These are phyloP conservation scores for Patella vulgata DNA, from an alignment of 1,140 invertebrate species.

Conservation along the genomic window DNA sequence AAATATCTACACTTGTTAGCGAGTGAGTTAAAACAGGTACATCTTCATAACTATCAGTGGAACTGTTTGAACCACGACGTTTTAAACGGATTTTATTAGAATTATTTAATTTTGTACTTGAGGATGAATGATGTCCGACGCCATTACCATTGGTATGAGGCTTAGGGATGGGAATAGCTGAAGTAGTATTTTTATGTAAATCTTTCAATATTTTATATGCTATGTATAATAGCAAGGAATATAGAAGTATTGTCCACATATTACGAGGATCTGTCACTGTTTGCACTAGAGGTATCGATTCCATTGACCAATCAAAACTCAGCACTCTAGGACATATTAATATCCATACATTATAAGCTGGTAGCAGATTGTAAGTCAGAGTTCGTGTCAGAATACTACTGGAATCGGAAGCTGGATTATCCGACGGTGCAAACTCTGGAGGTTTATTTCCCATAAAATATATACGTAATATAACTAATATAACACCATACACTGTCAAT, in stretches of 20 bases:
- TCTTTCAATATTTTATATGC: constrained; percentile 36
- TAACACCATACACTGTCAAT: constrained; percentile 77
- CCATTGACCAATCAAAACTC: constrained; percentile 99
- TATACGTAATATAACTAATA: constrained; percentile 78
- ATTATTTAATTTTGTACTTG: neutral
- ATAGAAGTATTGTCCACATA: constrained; percentile 80
- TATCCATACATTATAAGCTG: constrained; percentile 89
- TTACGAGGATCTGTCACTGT: constrained; percentile 84
- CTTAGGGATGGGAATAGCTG: neutral
- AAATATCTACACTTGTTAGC: constrained; percentile 27
- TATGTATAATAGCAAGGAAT: constrained; percentile 71
- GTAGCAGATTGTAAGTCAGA: constrained; percentile 91
- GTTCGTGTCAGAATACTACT: constrained; percentile 80
- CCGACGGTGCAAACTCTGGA: constrained; percentile 90
- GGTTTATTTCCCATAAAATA: constrained; percentile 95
- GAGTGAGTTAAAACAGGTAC: constrained; percentile 7
- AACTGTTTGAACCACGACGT: constrained; percentile 30
- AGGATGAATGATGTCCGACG: constrained; percentile 1
- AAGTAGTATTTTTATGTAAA: constrained; percentile 16
- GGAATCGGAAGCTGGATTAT: constrained; percentile 71
- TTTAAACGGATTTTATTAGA: neutral
- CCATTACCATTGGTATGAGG: constrained; percentile 18
- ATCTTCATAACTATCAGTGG: constrained; percentile 36
- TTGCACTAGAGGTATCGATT: constrained; percentile 89
- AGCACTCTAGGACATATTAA: constrained; percentile 88